phyloP scores from a whole-genome alignment of 2,888 invertebrate species.

The Phalangium opilio region DNA sequence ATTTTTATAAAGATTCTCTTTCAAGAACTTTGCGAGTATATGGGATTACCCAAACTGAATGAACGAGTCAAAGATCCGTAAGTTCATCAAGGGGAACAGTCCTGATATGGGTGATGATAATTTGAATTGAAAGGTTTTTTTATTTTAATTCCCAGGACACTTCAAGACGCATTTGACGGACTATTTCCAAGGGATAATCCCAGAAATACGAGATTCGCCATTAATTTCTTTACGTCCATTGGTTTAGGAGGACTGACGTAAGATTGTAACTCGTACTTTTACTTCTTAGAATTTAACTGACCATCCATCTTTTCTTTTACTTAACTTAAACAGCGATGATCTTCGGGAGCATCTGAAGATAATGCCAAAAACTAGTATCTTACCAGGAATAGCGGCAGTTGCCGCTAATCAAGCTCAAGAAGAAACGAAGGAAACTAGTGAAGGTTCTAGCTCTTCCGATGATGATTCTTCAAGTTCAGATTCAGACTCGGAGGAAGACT shows the following conservation, averaged over 20 bases:
- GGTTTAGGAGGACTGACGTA: slow-evolving; percentile 87
- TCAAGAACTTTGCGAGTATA: slow-evolving; percentile 80
- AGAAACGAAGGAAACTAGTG: too few species aligned
- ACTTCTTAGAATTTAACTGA: background rate
- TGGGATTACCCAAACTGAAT: slow-evolving; percentile 86
- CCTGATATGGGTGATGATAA: background rate
- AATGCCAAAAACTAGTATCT: slow-evolving; percentile 38
- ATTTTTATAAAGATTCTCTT: slow-evolving; percentile 97
- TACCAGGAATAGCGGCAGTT: slow-evolving; percentile 8
- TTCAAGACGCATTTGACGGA: slow-evolving; percentile 72
- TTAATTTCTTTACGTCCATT: slow-evolving; percentile 93
- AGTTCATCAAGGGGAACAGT: slow-evolving; percentile 31
- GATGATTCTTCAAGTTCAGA: too few species aligned
- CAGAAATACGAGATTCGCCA: slow-evolving; percentile 88
- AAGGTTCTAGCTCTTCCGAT: too few species aligned
- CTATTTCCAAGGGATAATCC: slow-evolving; percentile 92
- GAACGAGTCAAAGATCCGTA: slow-evolving; percentile 74
- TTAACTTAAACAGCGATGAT: slow-evolving; percentile 45
- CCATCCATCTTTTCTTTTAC: background rate
- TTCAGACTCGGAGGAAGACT: too few species aligned
- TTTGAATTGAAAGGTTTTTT: slow-evolving; percentile 4
- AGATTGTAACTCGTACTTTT: slow-evolving; percentile 26
- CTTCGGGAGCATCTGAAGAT: slow-evolving; percentile 71
- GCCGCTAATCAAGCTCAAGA: too few species aligned
- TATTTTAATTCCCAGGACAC: slow-evolving; percentile 41